Evolutionary conservation across 1,140 invertebrate genomes (phyloP).

Genomic region (Helicoverpa armigera): DNA sequence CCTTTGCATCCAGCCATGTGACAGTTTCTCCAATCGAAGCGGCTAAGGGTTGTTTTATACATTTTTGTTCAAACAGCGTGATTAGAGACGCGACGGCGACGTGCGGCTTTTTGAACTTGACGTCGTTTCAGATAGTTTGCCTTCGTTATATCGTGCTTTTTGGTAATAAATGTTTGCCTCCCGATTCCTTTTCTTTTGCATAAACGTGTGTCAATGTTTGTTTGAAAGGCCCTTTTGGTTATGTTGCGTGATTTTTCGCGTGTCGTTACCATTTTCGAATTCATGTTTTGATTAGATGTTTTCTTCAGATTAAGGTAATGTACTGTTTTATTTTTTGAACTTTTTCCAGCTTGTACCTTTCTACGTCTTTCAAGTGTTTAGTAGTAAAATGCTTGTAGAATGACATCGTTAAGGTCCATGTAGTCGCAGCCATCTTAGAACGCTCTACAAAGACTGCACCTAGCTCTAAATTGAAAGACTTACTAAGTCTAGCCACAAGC

Average conservation of each 20-base stretch:
- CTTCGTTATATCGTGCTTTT: constrained; percentile 59
- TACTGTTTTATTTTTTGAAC: constrained; percentile 2
- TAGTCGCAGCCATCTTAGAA: too few species aligned
- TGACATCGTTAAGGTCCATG: not conserved
- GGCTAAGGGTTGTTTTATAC: constrained; percentile 78
- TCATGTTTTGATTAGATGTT: constrained; percentile 22
- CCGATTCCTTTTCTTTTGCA: constrained; percentile 59
- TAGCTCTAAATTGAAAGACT: not conserved
- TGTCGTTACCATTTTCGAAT: constrained; percentile 3
- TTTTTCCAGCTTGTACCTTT: not conserved
- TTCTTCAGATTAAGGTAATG: constrained; percentile 13
- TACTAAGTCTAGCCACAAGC: not conserved
- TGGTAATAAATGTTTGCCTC: constrained; percentile 69
- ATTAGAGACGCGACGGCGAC: constrained; percentile 76
- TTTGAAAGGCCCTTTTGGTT: constrained; percentile 37
- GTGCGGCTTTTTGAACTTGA: constrained; percentile 76
- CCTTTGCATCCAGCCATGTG: constrained; percentile 85
- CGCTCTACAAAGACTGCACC: not conserved
- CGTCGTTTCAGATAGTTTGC: constrained; percentile 73
- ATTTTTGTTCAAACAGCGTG: constrained; percentile 83
- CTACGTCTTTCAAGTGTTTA: too few species aligned
- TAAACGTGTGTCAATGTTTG: constrained; percentile 60
- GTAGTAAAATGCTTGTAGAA: not conserved
- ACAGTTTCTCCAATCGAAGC: constrained; percentile 82
- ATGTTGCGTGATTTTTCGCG: constrained; percentile 42